phyloP scores from a whole-genome alignment of 2,888 invertebrate species.

The Drosophila melanosoma region DNA sequence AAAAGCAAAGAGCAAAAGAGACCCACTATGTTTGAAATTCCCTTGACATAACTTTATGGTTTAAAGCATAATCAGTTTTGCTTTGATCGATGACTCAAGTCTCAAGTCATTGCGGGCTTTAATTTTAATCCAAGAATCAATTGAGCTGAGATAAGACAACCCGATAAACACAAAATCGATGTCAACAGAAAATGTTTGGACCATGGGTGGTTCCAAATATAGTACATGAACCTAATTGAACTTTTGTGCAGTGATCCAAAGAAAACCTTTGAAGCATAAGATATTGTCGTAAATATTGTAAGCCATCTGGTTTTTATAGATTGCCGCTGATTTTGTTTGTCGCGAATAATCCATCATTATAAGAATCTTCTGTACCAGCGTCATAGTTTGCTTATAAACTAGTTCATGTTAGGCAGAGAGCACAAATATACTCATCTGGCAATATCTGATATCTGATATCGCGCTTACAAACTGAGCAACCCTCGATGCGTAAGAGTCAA shows the following conservation, averaged over 20 bases:
- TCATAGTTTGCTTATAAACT: neutral
- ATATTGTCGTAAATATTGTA: neutral
- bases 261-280: neutral
- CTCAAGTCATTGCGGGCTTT: neutral
- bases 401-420: neutral
- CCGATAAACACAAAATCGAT: slow-evolving; percentile 22
- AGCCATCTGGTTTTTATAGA: neutral
- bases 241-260: neutral
- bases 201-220: slow-evolving; percentile 10
- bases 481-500: slow-evolving; percentile 17
- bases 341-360: neutral
- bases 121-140: slow-evolving; percentile 15
- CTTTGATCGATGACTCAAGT: slow-evolving; percentile 30
- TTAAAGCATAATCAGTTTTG: slow-evolving; percentile 1
- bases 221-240: neutral
- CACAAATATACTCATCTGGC: neutral
- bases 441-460: neutral
- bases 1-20: neutral
- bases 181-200: neutral
- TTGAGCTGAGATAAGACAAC: slow-evolving; percentile 36
- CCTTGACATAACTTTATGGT: slow-evolving; percentile 17
- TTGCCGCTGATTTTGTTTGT: neutral
- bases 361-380: neutral
- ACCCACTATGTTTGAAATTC: slow-evolving; percentile 2
- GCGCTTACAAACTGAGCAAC: slow-evolving; percentile 7